phyloP scores from a whole-genome alignment of 2,888 invertebrate species.

The Tenthredo notha region DNA sequence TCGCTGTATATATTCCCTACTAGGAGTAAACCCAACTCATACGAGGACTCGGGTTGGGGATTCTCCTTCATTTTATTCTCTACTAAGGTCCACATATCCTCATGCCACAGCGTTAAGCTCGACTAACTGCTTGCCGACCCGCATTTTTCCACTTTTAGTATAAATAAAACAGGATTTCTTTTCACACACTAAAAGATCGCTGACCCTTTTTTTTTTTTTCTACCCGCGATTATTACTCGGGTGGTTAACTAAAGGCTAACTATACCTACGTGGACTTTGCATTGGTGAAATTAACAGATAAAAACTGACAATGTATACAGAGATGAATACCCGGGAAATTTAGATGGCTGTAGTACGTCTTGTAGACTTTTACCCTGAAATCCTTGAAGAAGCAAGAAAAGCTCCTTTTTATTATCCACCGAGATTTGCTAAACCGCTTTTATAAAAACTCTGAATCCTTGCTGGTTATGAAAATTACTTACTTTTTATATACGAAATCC shows the following conservation, averaged over 20 bases:
- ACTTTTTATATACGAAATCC: no score
- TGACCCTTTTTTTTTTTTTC: background rate
- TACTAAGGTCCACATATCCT: background rate
- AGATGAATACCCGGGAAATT: background rate
- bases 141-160: conserved; percentile 26
- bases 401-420: conserved; percentile 1
- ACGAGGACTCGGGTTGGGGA: conserved; percentile 25
- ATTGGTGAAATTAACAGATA: background rate
- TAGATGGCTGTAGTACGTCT: background rate
- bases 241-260: no score
- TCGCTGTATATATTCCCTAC: background rate
- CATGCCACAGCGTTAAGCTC: background rate
- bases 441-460: background rate
- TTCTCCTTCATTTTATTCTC: conserved; percentile 54
- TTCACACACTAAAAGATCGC: background rate
- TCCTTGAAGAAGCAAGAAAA: background rate
- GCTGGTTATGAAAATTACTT: background rate
- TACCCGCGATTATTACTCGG: background rate
- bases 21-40: background rate
- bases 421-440: background rate
- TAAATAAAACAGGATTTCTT: background rate
- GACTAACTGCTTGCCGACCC: conserved; percentile 31
- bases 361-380: background rate
- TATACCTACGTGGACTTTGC: background rate
- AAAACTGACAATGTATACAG: background rate